Conservation (phyloP, 2,888 invertebrate species). For the Tricholauxania praeusta region DNA sequence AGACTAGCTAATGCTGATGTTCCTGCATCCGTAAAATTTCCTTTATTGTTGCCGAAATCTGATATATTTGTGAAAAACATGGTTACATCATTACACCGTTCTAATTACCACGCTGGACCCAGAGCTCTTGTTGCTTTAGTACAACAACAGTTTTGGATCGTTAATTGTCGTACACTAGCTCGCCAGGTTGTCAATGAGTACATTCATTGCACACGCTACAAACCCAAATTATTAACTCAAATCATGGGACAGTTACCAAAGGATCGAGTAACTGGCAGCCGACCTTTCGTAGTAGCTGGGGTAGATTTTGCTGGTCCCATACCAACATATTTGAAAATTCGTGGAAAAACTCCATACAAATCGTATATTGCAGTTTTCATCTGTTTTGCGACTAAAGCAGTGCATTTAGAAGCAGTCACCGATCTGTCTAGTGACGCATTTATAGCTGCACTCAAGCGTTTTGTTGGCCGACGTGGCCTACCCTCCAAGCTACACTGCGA, state of each 20-base stretch:
- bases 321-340: too few relatives aligned
- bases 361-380: too few relatives aligned
- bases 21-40: too few relatives aligned
- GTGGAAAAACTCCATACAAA: too few relatives aligned
- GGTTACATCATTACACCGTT: constrained; percentile 22
- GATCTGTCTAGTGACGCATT: too few relatives aligned
- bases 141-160: constrained; percentile 36
- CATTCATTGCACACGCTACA: constrained; percentile 15
- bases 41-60: constrained; percentile 28
- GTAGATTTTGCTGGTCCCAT: constrained; percentile 2
- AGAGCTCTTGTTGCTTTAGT: constrained; percentile 7
- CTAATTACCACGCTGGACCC: constrained; percentile 28
- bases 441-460: too few relatives aligned
- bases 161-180: constrained; percentile 28
- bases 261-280: constrained; percentile 14
- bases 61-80: constrained; percentile 29
- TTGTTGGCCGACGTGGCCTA: too few relatives aligned
- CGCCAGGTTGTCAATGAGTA: constrained; percentile 32
- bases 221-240: constrained; percentile 19
- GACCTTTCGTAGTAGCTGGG: constrained; percentile 22
- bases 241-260: constrained; percentile 30
- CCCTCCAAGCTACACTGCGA: too few relatives aligned
- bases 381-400: too few relatives aligned
- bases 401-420: too few relatives aligned
- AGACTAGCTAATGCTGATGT: constrained; percentile 27